Conservation (phyloP, 2,113 vertebrate genomes). For the Macrotis lagotis region DNA sequence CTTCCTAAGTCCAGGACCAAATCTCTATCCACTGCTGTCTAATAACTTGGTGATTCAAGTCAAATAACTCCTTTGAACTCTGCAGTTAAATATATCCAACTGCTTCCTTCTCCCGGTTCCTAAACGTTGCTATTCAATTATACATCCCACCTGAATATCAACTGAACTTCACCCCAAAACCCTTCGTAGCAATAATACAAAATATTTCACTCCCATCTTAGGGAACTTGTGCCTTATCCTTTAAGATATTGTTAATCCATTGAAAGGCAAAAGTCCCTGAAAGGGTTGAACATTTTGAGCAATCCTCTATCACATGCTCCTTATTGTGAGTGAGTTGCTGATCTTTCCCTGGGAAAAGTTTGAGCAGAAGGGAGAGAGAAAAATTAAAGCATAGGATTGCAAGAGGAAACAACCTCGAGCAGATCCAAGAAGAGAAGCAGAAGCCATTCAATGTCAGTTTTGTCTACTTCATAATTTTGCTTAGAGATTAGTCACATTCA, state of each 20-base stretch:
- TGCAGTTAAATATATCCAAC: neutral
- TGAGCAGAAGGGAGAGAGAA: neutral
- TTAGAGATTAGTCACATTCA: neutral
- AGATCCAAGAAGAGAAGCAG: neutral
- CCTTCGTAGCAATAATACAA: neutral
- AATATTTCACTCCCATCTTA: neutral
- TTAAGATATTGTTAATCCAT: neutral
- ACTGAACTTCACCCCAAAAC: neutral
- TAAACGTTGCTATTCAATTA: neutral
- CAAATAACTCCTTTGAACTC: neutral
- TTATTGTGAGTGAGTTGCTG: neutral
- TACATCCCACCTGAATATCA: neutral
- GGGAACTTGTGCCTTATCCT: neutral
- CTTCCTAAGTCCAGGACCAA: neutral
- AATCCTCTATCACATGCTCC: neutral
- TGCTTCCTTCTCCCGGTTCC: neutral
- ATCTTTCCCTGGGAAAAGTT: neutral
- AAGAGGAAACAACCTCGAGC: neutral
- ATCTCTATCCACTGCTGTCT: neutral
- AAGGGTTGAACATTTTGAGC: neutral
- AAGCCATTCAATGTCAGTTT: neutral
- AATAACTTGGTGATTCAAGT: neutral
- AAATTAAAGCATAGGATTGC: neutral
- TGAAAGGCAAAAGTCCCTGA: neutral
- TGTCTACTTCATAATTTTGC: constrained; percentile 33